Base-by-base conservation (phyloP, 92 coral and sea anemone genomes). In the Zoanthus sociatus region DNA sequence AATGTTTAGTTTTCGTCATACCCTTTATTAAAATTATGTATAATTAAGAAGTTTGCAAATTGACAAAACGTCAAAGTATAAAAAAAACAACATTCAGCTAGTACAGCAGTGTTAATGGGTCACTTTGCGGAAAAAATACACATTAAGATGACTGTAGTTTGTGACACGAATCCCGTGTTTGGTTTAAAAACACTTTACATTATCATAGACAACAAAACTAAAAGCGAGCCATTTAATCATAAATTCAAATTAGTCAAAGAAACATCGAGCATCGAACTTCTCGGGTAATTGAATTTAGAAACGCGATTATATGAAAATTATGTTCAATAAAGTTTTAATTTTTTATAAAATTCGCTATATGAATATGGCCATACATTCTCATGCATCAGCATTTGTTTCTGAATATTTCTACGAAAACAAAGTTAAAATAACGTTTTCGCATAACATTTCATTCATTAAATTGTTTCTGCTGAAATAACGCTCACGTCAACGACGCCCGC, bases 161-260 rank as follows among this genome's bases (percentile, higher is more conserved):
- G 82, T 77, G 67, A 7, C n/a, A 55, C 4, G 14, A 21, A 48
- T 21, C n/a, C 82, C 82, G n/a, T 77, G 68, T 77, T 77, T 77
- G 81, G 82, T 33, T 77, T 37, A 37, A 37, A 53, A 53, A 77
- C 42, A 14, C 9, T 77, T 77, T 45, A 21, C 82, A 77, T 77
- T 77, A 77, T 53, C 53, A 77, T 32, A 12, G 21, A 53, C 18
- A 77, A 77, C 82, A 77, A 5, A n/a, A 53, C 48, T 77, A 77
- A 30, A 26, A 45, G 48, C 33, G 54, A 21, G 30, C 26, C 67
- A 20, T 55, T 77, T 13, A 77, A 54, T 77, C 68, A 48, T 77
- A 54, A 53, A 77, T 76, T 50, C 31, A 47, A 74, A 46, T 74
- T 46, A 74, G 45, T 31, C 30, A 53, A 51, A 51, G 16, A 77